Evolutionary conservation across 2,888 invertebrate genomes (phyloP).

Genomic region (Tenthredo scrophulariae): DNA sequence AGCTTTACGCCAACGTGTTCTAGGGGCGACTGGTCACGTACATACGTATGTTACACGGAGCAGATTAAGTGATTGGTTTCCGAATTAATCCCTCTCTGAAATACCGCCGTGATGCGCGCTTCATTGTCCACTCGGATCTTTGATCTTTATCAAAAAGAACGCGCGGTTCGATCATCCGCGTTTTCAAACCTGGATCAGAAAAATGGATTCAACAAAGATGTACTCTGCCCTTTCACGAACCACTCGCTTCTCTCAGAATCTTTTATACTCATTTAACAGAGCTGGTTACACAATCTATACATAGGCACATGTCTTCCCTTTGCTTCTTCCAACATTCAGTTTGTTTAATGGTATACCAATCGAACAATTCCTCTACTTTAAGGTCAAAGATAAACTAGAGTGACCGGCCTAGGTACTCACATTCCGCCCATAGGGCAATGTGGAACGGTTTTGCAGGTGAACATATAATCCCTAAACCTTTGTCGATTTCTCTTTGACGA

Average conservation of each 20-base stretch:
- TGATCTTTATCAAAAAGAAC: constrained; percentile 40
- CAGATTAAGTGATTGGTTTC: constrained; percentile 52
- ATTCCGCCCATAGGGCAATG: background rate
- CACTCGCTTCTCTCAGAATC: background rate
- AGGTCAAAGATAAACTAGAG: background rate
- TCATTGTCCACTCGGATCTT: constrained; percentile 37
- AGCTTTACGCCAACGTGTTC: constrained; percentile 12
- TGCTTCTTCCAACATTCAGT: background rate
- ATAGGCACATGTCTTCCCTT: background rate
- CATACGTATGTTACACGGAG: constrained; percentile 28
- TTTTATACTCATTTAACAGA: background rate
- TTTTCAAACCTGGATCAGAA: constrained; percentile 10
- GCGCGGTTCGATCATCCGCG: constrained; percentile 18
- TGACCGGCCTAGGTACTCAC: background rate
- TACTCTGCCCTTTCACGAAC: background rate
- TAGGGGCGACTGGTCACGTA: constrained; percentile 30
- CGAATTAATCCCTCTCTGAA: constrained; percentile 43
- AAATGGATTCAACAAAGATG: background rate
- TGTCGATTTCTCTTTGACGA: constrained; percentile 19
- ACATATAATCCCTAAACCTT: background rate
- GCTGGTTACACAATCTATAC: background rate
- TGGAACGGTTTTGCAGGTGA: background rate
- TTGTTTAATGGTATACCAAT: background rate
- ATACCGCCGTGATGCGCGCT: constrained; percentile 25
- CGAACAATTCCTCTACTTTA: background rate